phyloP scores from a whole-genome alignment of 1,140 invertebrate genomes.

The Leptinotarsa defecta region DNA sequence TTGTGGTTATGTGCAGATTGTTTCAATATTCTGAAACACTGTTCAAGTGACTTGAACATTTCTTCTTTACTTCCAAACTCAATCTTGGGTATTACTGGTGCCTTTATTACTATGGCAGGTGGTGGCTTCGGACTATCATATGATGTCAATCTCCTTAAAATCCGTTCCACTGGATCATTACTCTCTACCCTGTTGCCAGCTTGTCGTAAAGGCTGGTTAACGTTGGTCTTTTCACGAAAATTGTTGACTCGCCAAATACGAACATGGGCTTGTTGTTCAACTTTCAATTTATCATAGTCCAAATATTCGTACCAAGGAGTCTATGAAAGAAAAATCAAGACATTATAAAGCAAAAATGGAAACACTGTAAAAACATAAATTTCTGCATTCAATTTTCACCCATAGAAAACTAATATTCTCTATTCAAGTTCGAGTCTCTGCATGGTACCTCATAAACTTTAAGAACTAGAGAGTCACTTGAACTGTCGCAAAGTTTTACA shows the following conservation, averaged over 20 bases:
- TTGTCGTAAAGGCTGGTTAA: conserved; percentile 50
- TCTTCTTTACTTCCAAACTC: conserved; percentile 48
- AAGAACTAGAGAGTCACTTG: too few species aligned
- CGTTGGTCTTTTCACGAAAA: conserved; percentile 52
- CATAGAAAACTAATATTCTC: too few species aligned
- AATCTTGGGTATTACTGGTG: conserved; percentile 51
- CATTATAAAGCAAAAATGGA: not conserved
- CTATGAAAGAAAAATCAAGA: conserved; percentile 39
- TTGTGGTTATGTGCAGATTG: conserved; percentile 63
- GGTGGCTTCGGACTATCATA: conserved; percentile 67
- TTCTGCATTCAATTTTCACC: too few species aligned
- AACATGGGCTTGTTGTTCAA: conserved; percentile 58
- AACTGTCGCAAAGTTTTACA: too few species aligned
- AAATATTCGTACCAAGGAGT: conserved; percentile 73
- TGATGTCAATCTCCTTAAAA: conserved; percentile 62
- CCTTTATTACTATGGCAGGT: conserved; percentile 54
- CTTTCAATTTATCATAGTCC: conserved; percentile 62
- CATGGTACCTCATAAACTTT: too few species aligned
- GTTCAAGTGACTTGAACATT: conserved; percentile 57
- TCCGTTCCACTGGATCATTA: conserved; percentile 60
- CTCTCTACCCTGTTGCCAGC: conserved; percentile 47
- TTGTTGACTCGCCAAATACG: conserved; percentile 52
- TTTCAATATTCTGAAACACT: conserved; percentile 62
- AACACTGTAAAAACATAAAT: too few species aligned
- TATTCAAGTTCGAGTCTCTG: too few species aligned